Conservation (phyloP, 1,140 invertebrate genomes). For the Bombus impatiens region DNA sequence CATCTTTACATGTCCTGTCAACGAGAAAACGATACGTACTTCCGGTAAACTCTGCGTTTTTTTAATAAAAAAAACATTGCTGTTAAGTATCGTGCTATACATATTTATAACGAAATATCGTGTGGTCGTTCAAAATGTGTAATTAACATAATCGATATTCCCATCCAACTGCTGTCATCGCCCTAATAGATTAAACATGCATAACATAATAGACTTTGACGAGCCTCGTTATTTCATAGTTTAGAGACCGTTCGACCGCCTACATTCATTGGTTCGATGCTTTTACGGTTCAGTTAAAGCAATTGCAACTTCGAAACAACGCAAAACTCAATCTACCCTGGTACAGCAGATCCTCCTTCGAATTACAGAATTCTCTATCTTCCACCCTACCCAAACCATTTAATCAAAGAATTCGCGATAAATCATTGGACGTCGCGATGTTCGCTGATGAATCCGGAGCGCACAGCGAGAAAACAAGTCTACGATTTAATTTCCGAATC, state of each 20-base stretch:
- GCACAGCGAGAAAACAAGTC: neutral
- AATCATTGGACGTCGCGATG: neutral
- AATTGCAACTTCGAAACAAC: neutral
- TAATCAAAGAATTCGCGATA: neutral
- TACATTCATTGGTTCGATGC: neutral
- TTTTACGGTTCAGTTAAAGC: neutral
- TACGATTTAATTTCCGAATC: slow-evolving; percentile 41
- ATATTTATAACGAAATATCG: neutral
- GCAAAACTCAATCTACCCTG: neutral
- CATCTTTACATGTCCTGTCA: slow-evolving; percentile 10
- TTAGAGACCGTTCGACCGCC: neutral
- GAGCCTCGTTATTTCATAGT: neutral
- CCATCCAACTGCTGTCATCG: neutral
- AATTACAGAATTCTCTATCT: neutral
- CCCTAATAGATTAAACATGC: neutral
- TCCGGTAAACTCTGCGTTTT: neutral
- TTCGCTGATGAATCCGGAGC: neutral
- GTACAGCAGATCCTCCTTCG: too few species aligned
- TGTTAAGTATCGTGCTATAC: neutral
- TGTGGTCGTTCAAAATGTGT: neutral
- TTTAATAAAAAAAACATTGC: neutral
- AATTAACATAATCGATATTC: slow-evolving; percentile 6
- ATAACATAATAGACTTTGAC: neutral
- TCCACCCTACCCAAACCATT: neutral
- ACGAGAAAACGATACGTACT: slow-evolving; percentile 36